Percentiles rank a stretch among this genome's conserved stretches.
phyloP scores from a whole-genome alignment of 2,888 invertebrate species.

The Chaetogeoica ovagalla region DNA sequence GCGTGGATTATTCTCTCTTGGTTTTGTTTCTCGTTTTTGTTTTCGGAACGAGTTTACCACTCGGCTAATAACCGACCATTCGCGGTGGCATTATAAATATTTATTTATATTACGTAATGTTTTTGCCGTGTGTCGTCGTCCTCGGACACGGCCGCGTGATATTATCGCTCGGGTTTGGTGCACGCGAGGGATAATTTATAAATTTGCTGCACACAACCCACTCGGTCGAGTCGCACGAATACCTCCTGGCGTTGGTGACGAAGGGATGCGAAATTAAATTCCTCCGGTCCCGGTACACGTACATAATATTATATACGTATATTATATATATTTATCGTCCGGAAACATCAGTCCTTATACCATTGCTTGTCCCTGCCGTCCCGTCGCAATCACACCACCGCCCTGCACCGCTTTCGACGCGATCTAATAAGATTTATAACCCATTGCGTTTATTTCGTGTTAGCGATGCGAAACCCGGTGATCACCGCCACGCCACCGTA shows the following conservation, averaged over 20 bases:
- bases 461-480: slow-evolving; percentile 27
- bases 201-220: no score
- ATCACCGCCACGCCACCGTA: background rate
- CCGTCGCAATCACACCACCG: background rate
- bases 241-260: background rate
- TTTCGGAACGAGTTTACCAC: no score
- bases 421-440: slow-evolving; percentile 37
- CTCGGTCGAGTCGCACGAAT: background rate
- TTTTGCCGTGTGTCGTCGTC: no score
- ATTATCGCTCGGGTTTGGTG: background rate
- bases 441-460: slow-evolving; percentile 14
- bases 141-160: background rate
- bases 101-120: no score
- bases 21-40: no score
- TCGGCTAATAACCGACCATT: no score
- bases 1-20: no score
- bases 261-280: slow-evolving; percentile 40
- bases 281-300: background rate
- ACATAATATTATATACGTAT: no score
- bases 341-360: slow-evolving; percentile 4
- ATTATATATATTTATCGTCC: background rate
- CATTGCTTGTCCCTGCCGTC: background rate
- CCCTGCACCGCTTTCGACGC: slow-evolving; percentile 3
- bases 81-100: no score
- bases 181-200: background rate